Evolutionary conservation across 2,113 vertebrate species (phyloP), one percentile per base, ranked within the genome.

Genomic region (Mirza zaza): DNA sequence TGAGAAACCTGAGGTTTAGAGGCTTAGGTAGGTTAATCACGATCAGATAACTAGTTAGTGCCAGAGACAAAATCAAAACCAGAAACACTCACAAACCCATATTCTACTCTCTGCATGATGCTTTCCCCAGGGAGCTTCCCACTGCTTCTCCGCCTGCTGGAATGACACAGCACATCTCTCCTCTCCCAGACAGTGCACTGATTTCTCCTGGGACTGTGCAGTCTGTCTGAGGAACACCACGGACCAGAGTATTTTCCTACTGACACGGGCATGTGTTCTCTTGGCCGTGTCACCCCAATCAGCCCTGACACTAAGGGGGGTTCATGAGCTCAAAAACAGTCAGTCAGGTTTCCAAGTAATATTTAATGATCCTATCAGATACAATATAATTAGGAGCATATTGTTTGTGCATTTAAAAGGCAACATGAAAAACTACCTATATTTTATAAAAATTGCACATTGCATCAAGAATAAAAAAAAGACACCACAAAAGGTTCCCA

Each of bases 61-160:
- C 2, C 63, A 67, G 5, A 65, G 67, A 50, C 63, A 92, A 92
- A 61, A 89, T 23, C 45, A 27, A 75, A 75, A 32, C n/a, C 48
- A 90, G 80, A 67, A 85, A 83, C 2, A 27, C 18, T 80, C 20
- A 11, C n/a, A 15, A 92, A 55, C 10, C 8, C 52, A 4, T 0
- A 0, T 17, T 68, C 45, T 25, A 14, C 29, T 5, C 32, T n/a
- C 63, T 18, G 6, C 0, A 0, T 18, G 3, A 4, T 0, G 14
- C 55, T 50, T 65, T 86, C 76, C 23, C 61, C 52, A 29, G 50
- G 3, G 4, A 15, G 2, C 14, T 57, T 45, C 23, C 1, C 23
- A 7, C 2, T 48, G 23, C 50, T 61, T 67, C 45, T n/a, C 57
- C 13, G 45, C 32, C 17, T 42, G 11, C 68, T 10, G 4, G 3